Evolutionary conservation across 2,797 vertebrate genomes (phyloP), one percentile per base, ranked within the genome.

Genomic region (Neosalanx taihuensis): DNA sequence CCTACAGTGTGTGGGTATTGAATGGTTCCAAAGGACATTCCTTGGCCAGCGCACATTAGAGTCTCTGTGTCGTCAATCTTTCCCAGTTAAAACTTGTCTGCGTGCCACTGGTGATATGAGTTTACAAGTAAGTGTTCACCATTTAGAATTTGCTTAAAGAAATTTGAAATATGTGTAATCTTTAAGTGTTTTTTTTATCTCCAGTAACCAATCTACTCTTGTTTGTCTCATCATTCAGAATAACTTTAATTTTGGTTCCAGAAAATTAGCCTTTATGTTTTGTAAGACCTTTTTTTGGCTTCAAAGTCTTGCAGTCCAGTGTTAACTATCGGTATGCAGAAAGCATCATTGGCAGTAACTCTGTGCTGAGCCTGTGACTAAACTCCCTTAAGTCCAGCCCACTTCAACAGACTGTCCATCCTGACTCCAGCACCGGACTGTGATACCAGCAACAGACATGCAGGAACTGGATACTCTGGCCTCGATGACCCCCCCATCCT

Each of bases 261-360:
- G 51, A 56, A 56, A 5, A 56, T n/a, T 56, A 17, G 12, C 17
- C 7, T 46, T 13, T n/a, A n/a, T 49, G 53, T 60, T 70, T 58
- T 64, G n/a, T 62, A 9, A 37, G 37, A 71, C 53, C 41, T 17
- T 71, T 10, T 46, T n/a, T 37, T 57, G 17, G 51, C 65, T 12
- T 46, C 37, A n/a, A 60, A 72, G 65, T 10, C 31, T 31, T 30
- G 57, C 29, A 62, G 72, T 33, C 67, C 59, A 70, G 73, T 30
- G 29, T 31, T 23, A 9, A 67, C 65, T 71, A 76, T 26, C 23
- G 57, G 71, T 70, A 73, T 79, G 74, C 74, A 51, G 49, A 51
- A 59, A 79, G 59, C 77, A 76, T 75, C 68, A 13, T 37, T 35
- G 68, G 17, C 37, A 51, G 41, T 20, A 46, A 69, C 65, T 37